Percentiles rank a stretch among this genome's conserved stretches.
Conservation (phyloP, 1,140 invertebrate species). For the Drosophila santomea region DNA sequence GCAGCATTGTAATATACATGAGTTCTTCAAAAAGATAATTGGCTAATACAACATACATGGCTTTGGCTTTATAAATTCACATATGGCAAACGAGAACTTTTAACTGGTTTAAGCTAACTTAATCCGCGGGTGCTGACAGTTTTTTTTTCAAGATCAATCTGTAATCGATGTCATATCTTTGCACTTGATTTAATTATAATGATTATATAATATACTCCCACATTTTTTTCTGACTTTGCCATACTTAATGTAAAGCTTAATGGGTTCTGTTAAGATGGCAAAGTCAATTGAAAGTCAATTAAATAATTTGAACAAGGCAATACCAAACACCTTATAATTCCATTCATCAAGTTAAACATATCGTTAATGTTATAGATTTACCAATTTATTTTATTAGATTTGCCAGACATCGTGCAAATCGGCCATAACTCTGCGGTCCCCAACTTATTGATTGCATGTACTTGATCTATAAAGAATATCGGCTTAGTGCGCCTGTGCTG, state of each 20-base stretch:
- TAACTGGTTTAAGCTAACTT: not conserved
- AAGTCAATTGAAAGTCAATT: conserved; percentile 9
- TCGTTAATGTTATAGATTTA: conserved; percentile 37
- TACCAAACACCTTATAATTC: conserved; percentile 28
- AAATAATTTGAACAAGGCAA: conserved; percentile 5
- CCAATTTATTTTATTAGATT: conserved; percentile 43
- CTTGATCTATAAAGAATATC: conserved; percentile 55
- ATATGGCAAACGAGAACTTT: not conserved
- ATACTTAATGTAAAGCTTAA: not conserved
- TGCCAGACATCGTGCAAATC: conserved; percentile 25
- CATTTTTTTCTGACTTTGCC: not conserved
- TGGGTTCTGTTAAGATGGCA: not conserved
- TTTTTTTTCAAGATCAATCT: not conserved
- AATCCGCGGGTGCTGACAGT: not conserved
- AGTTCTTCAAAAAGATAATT: conserved; percentile 5
- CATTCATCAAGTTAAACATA: conserved; percentile 29
- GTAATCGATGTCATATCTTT: not conserved
- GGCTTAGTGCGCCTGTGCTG: conserved; percentile 26
- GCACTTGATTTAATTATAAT: not conserved
- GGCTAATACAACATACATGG: not conserved
- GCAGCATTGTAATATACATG: not conserved
- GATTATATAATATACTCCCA: not conserved
- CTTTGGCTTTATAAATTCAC: not conserved
- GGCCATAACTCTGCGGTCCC: conserved; percentile 20
- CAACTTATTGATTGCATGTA: conserved; percentile 50